phyloP scores from a whole-genome alignment of 2,888 invertebrate genomes.

The Machimus rusticus region DNA sequence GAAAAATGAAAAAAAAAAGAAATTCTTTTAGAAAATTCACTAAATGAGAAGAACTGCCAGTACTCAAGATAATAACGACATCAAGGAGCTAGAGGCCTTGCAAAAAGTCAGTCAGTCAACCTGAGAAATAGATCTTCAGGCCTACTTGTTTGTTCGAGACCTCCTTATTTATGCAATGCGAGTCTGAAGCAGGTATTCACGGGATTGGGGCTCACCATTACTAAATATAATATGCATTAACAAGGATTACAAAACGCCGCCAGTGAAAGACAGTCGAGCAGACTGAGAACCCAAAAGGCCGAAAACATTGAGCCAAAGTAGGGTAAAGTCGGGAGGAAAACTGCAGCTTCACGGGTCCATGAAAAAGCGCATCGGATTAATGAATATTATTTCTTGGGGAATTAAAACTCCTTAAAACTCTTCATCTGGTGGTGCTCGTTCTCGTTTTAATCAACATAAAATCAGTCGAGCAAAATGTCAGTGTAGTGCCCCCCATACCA shows the following conservation, averaged over 20 bases:
- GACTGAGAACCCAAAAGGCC: neutral
- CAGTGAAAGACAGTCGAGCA: neutral
- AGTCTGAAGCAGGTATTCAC: neutral
- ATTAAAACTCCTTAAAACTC: constrained; percentile 32
- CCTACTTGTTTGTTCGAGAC: neutral
- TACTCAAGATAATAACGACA: neutral
- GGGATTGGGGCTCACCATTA: neutral
- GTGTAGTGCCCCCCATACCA: neutral
- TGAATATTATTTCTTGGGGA: constrained; percentile 28
- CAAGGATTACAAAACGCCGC: neutral
- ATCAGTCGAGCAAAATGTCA: constrained; percentile 28
- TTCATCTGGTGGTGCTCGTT: neutral
- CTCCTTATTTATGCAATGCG: neutral
- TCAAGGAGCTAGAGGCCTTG: neutral
- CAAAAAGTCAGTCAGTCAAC: neutral
- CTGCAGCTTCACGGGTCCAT: neutral
- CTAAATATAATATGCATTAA: neutral
- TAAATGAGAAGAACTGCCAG: neutral
- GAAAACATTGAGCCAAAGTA: neutral
- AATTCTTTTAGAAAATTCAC: neutral
- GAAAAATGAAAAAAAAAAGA: neutral
- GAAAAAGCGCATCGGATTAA: constrained; percentile 31
- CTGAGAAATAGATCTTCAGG: neutral
- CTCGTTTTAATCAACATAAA: constrained; percentile 34
- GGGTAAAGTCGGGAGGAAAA: neutral